phyloP scores from a whole-genome alignment of 1,140 invertebrate genomes.

The Archegozetes longisetosus region DNA sequence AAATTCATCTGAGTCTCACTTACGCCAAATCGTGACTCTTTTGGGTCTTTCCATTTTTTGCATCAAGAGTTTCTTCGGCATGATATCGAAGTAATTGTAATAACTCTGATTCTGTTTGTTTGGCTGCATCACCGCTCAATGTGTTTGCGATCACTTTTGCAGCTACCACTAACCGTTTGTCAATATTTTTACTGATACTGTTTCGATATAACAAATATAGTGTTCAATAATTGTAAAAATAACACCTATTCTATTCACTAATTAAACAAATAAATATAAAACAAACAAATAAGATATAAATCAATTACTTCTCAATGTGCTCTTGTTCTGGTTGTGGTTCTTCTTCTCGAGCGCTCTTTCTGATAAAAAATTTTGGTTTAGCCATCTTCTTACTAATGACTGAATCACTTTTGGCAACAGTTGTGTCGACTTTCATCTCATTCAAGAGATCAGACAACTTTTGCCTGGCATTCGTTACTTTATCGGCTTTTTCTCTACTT shows the following conservation, averaged over 20 bases:
- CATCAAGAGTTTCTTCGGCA: background rate
- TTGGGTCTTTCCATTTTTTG: background rate
- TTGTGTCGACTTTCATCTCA: background rate
- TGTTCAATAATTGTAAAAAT: too few relatives aligned
- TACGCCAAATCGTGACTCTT: background rate
- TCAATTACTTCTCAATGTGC: background rate
- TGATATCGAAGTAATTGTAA: constrained; percentile 1
- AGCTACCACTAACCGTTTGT: constrained; percentile 5
- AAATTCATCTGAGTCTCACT: background rate
- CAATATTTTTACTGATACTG: background rate
- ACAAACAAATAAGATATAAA: background rate
- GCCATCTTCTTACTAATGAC: background rate
- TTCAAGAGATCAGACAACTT: background rate
- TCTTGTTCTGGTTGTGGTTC: background rate
- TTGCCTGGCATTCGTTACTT: background rate
- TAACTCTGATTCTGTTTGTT: constrained; percentile 6
- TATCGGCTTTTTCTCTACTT: background rate
- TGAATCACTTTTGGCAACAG: background rate
- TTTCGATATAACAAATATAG: too few relatives aligned
- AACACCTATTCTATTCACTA: too few relatives aligned
- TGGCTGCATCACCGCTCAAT: background rate
- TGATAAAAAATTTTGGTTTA: constrained; percentile 10
- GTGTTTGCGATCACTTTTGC: constrained; percentile 2
- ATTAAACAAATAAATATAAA: background rate
- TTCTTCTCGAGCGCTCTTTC: constrained; percentile 2